Base-by-base conservation (phyloP, 53 echinoderm and acorn worm genomes). In the Hippasteria phrygiana region DNA sequence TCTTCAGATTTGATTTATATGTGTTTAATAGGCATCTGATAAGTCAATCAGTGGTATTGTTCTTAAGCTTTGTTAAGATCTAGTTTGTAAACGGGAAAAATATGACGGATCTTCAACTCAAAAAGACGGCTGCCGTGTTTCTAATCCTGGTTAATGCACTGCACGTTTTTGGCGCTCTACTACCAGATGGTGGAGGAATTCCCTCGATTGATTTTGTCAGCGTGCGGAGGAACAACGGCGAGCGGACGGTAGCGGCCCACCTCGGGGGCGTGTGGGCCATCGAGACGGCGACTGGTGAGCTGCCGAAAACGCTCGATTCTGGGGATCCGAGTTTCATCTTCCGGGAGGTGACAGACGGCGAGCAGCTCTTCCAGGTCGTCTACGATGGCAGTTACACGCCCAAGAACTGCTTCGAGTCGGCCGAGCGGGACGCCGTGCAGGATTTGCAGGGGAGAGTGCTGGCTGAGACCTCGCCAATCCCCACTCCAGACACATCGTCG, bases 271-370 rank as follows among this genome's bases (percentile, higher is more conserved):
- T 89, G 9, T 51, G 27, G 33, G 89, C 80, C 39, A 69, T 89
- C 20, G 89, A 89, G 79, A 89, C 79, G 54, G 91, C 86, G 62
- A 77, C 76, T 17, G 87, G 74, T 50, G 86, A 76, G 48, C 6
- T 43, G 0, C 81, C 41, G 38, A 18, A 3, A 54, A 3, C 16
- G 54, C 14, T 20, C 8, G 24, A 7, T 7, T 7, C 59, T 9
- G 20, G 1, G 9, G 75, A 48, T 3, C 85, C 65, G 2, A 75
- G 85, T 22, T 91, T 91, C 47, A 76, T 75, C 20, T 84, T 62
- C 85, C 75, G 67, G 1, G 85, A 77, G 38, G 75, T 76, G 11
- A 87, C 91, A 7, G 77, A 91, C 62, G 91, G 91, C 26, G 38
- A 16, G 5, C 31, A 41, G n/a, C 24, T 66, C 45, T 36, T 87